Percentiles rank a stretch among this genome's conserved stretches.
Conservation (phyloP, 2,797 vertebrate species). For the Anolis apletophallus region DNA sequence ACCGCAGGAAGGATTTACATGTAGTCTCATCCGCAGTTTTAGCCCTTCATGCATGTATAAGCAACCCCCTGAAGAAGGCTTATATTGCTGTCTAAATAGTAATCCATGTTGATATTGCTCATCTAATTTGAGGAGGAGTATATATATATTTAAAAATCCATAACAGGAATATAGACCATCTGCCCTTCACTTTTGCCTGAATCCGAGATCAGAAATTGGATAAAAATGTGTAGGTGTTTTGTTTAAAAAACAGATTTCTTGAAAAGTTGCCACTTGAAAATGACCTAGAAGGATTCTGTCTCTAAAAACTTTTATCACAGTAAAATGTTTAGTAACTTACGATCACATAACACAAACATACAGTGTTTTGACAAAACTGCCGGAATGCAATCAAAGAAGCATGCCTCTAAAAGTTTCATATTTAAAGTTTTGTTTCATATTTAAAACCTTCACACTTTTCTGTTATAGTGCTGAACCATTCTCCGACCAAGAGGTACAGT, state of each 20-base stretch:
- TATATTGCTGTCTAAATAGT: not conserved
- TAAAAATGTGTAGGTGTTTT: not conserved
- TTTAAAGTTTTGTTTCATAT: constrained; percentile 65
- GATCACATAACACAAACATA: constrained; percentile 65
- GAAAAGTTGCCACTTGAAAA: constrained; percentile 61
- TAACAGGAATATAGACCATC: not conserved
- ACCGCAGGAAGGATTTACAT: too few species aligned
- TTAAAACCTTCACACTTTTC: constrained; percentile 54
- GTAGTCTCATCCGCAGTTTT: too few species aligned
- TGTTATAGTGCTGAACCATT: constrained; percentile 50
- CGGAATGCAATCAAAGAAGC: constrained; percentile 67
- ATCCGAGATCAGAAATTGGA: not conserved
- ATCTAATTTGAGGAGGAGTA: not conserved
- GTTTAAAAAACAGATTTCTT: constrained; percentile 46
- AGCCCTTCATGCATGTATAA: too few species aligned
- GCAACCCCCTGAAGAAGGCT: too few species aligned
- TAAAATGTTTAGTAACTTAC: too few species aligned
- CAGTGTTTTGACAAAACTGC: constrained; percentile 57
- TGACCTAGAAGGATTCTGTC: constrained; percentile 65
- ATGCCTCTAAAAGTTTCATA: constrained; percentile 67
- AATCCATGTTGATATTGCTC: not conserved
- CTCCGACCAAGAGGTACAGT: constrained; percentile 21
- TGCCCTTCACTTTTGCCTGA: not conserved
- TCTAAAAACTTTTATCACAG: too few species aligned
- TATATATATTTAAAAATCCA: too few species aligned